Percentiles rank a stretch among this genome's conserved stretches.
Evolutionary conservation across 2,888 invertebrate species (phyloP).

Genomic region (Chloroclystis v-ata): DNA sequence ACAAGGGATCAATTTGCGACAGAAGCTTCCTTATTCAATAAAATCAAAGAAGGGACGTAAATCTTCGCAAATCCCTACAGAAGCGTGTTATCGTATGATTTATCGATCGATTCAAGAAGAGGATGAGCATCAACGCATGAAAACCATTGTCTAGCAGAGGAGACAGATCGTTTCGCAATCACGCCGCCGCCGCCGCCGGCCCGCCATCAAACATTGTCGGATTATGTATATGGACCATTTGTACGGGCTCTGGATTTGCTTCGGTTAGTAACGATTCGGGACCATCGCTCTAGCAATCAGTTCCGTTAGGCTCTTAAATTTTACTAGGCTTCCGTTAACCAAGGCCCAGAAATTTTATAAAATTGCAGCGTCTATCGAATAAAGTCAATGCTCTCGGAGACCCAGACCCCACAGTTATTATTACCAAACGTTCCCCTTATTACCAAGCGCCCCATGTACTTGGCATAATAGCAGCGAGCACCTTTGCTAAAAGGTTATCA

Average conservation of each 20-base stretch:
- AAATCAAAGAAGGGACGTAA: conserved; percentile 5
- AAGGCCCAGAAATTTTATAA: conserved; percentile 7
- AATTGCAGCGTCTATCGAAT: conserved; percentile 23
- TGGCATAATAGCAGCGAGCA: conserved; percentile 43
- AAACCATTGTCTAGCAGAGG: conserved; percentile 35
- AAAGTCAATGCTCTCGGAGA: conserved; percentile 31
- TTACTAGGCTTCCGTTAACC: conserved; percentile 34
- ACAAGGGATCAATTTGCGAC: neutral
- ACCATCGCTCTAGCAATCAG: conserved; percentile 51
- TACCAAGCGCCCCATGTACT: conserved; percentile 44
- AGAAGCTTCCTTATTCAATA: conserved; percentile 5
- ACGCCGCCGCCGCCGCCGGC: conserved; percentile 35
- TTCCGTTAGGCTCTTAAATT: conserved; percentile 49
- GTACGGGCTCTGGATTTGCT: conserved; percentile 68
- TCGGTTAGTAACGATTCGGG: conserved; percentile 61
- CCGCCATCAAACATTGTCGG: conserved; percentile 66
- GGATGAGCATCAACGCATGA: conserved; percentile 21
- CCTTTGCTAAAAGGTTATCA: conserved; percentile 44
- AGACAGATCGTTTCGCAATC: conserved; percentile 50
- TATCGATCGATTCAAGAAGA: conserved; percentile 26
- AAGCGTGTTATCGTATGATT: conserved; percentile 20
- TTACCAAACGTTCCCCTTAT: conserved; percentile 49
- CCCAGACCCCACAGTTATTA: conserved; percentile 41
- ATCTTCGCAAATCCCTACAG: conserved; percentile 15
- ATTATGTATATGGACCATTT: conserved; percentile 71